phyloP scores from a whole-genome alignment of 1,140 invertebrate genomes.

The Drosophila biarmipes region DNA sequence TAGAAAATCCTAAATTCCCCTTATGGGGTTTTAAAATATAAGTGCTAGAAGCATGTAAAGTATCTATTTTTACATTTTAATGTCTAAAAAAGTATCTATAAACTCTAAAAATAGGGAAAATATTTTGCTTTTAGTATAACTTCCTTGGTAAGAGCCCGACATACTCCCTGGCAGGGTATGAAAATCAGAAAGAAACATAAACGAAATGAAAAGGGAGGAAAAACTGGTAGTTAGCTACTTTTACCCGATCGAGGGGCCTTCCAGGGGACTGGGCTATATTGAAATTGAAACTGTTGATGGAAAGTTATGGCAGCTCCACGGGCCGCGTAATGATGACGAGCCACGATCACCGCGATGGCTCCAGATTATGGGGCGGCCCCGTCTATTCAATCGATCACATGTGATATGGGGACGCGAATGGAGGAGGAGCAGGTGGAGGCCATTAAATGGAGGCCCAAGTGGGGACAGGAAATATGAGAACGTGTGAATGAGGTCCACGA shows the following conservation, averaged over 20 bases:
- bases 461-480: slow-evolving; percentile 47
- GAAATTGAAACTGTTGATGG: slow-evolving; percentile 76
- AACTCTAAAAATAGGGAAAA: too few species aligned
- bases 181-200: slow-evolving; percentile 21
- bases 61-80: too few species aligned
- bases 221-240: slow-evolving; percentile 76
- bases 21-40: too few species aligned
- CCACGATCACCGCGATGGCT: slow-evolving; percentile 46
- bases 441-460: slow-evolving; percentile 14
- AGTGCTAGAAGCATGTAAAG: too few species aligned
- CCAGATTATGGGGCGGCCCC: slow-evolving; percentile 68
- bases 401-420: background rate
- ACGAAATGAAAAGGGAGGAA: slow-evolving; percentile 25
- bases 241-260: slow-evolving; percentile 38
- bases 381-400: slow-evolving; percentile 55
- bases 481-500: slow-evolving; percentile 43
- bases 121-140: background rate
- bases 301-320: slow-evolving; percentile 63
- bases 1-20: too few species aligned
- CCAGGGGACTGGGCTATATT: slow-evolving; percentile 38
- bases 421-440: slow-evolving; percentile 5
- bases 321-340: slow-evolving; percentile 54
- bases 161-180: slow-evolving; percentile 10
- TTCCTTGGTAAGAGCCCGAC: background rate
- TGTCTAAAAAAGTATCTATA: too few species aligned